Evolutionary conservation across 1,140 invertebrate genomes (phyloP).

Genomic region (Cylas formicarius): DNA sequence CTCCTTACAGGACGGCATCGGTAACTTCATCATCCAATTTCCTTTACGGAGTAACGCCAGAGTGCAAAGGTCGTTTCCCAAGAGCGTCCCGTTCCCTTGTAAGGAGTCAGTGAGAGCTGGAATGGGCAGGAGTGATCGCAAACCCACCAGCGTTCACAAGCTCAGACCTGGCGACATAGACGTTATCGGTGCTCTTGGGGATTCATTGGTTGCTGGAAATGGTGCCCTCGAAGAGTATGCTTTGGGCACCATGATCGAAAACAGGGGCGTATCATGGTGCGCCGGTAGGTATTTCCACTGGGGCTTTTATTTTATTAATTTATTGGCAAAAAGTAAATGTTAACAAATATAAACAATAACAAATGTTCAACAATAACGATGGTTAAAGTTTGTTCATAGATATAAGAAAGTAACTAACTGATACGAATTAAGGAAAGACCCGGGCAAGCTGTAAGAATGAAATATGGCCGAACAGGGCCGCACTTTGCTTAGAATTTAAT

Average conservation of each 20-base stretch:
- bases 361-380: too few species aligned
- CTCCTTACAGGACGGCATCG: constrained; percentile 16
- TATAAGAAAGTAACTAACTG: too few species aligned
- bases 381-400: too few species aligned
- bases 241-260: constrained; percentile 65
- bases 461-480: too few species aligned
- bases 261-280: constrained; percentile 71
- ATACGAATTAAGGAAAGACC: too few species aligned
- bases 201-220: constrained; percentile 69
- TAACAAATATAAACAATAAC: too few species aligned
- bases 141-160: constrained; percentile 48
- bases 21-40: constrained; percentile 34
- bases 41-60: constrained; percentile 17
- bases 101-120: constrained; percentile 28
- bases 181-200: constrained; percentile 70
- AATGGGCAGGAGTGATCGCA: constrained; percentile 18
- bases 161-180: constrained; percentile 69
- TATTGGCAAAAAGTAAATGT: background rate
- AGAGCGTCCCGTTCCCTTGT: constrained; percentile 37
- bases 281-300: constrained; percentile 44
- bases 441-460: too few species aligned
- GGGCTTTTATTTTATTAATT: background rate
- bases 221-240: constrained; percentile 67
- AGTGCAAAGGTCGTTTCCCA: constrained; percentile 30
- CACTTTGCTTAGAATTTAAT: too few species aligned